A percentile compares a stretch with the other conserved stretches of the same genome.
These are phyloP conservation scores for Meteorus sp. DNA, from an alignment of 1,140 invertebrate genomes.

Conservation along the genomic window DNA sequence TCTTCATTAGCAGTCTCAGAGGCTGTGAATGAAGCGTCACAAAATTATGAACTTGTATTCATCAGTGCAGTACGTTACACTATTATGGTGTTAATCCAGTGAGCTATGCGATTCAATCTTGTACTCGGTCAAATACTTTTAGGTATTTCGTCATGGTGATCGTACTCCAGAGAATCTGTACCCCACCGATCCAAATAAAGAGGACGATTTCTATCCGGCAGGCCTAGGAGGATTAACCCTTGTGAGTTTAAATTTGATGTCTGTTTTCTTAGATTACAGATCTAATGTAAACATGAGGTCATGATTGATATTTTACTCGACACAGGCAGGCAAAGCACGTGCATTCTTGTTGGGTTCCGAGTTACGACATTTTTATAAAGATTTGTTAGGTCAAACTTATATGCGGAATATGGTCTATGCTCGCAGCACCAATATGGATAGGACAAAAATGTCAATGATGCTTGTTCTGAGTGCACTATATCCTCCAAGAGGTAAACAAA, in stretches of 20 bases:
- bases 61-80: no score
- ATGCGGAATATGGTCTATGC: slow-evolving; percentile 52
- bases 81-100: no score
- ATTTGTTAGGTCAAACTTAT: slow-evolving; percentile 59
- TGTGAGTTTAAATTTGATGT: no score
- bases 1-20: no score
- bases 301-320: slow-evolving; percentile 4
- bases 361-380: slow-evolving; percentile 59
- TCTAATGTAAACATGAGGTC: no score
- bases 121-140: no score
- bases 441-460: slow-evolving; percentile 65
- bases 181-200: slow-evolving; percentile 63
- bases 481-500: slow-evolving; percentile 54
- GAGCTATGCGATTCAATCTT: no score
- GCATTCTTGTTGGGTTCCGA: slow-evolving; percentile 45
- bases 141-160: slow-evolving; percentile 75
- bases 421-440: slow-evolving; percentile 57
- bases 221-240: slow-evolving; percentile 72
- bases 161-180: slow-evolving; percentile 69
- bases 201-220: slow-evolving; percentile 64
- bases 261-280: no score
- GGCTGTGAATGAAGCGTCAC: no score
- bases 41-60: no score
- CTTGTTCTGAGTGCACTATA: slow-evolving; percentile 62
- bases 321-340: background rate